These are phyloP conservation scores for Salvelinus namaycush DNA, from an alignment of 2,113 vertebrate genomes.

Conservation along the genomic window DNA sequence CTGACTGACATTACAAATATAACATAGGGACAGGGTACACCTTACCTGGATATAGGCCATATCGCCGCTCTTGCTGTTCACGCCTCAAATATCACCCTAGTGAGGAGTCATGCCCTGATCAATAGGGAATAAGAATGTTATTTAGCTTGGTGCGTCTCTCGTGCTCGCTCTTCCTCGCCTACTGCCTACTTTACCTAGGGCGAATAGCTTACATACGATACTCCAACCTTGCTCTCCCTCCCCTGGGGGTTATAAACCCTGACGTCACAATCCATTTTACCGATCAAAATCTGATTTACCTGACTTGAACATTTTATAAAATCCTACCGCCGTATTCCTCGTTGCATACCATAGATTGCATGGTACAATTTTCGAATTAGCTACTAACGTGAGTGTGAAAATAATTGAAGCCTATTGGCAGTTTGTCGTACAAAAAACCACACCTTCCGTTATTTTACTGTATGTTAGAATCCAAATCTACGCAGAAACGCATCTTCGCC, in stretches of 20 bases:
- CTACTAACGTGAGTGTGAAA: too few species aligned
- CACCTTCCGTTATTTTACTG: too few species aligned
- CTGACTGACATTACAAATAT: too few species aligned
- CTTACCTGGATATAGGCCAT: slow-evolving; percentile 77
- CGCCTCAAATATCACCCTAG: slow-evolving; percentile 5
- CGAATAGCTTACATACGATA: slow-evolving; percentile 17
- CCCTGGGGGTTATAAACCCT: slow-evolving; percentile 50
- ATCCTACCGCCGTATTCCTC: not conserved
- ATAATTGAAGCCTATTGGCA: too few species aligned
- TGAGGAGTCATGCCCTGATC: slow-evolving; percentile 33
- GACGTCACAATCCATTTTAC: slow-evolving; percentile 76
- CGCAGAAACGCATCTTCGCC: too few species aligned
- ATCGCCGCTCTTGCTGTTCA: slow-evolving; percentile 29
- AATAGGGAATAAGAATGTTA: not conserved
- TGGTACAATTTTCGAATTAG: too few species aligned
- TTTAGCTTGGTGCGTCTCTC: not conserved
- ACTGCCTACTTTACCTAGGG: slow-evolving; percentile 14
- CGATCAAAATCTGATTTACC: slow-evolving; percentile 67
- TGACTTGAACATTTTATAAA: not conserved
- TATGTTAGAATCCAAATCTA: too few species aligned
- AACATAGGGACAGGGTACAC: too few species aligned
- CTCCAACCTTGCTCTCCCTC: slow-evolving; percentile 8
- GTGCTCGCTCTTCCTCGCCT: slow-evolving; percentile 11
- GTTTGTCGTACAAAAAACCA: too few species aligned
- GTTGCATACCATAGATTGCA: too few species aligned